Conservation (phyloP, 2,113 vertebrate genomes). For the Pungitius pungitius region DNA sequence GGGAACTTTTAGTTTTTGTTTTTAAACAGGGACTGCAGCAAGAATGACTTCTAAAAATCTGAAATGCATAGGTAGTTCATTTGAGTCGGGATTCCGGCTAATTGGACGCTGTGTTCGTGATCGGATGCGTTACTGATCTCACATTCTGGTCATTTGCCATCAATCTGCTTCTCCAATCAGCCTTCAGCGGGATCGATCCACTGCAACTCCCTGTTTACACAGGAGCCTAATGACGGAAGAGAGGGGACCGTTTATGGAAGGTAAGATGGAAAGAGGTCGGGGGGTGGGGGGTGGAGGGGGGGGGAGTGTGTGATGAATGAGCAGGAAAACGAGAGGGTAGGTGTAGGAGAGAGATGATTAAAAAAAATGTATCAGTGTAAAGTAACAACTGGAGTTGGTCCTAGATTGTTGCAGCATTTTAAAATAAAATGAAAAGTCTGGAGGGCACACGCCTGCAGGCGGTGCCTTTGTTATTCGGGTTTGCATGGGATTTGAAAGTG, state of each 20-base stretch:
- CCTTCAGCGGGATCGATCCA: constrained; percentile 28
- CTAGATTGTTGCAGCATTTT: too few relatives aligned
- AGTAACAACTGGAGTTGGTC: too few relatives aligned
- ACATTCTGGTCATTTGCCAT: constrained; percentile 45
- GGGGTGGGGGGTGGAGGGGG: background rate
- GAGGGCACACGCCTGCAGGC: background rate
- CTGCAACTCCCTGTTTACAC: constrained; percentile 46
- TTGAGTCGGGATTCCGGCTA: too few relatives aligned
- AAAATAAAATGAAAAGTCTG: too few relatives aligned
- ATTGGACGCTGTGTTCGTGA: too few relatives aligned
- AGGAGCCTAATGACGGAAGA: background rate
- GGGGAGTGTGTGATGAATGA: background rate
- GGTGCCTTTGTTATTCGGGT: too few relatives aligned
- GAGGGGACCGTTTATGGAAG: constrained; percentile 18
- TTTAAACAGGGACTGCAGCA: background rate
- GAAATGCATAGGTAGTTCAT: constrained; percentile 3
- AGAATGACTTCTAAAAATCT: background rate
- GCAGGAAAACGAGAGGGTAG: too few relatives aligned
- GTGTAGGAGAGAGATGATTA: background rate
- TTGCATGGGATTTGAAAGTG: background rate
- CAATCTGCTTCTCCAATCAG: constrained; percentile 17
- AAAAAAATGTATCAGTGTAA: background rate
- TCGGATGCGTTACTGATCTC: constrained; percentile 21
- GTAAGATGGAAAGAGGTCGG: constrained; percentile 1
- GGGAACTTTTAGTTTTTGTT: background rate